phyloP scores from a whole-genome alignment of 2,113 vertebrate species.

The Suricata suricatta region DNA sequence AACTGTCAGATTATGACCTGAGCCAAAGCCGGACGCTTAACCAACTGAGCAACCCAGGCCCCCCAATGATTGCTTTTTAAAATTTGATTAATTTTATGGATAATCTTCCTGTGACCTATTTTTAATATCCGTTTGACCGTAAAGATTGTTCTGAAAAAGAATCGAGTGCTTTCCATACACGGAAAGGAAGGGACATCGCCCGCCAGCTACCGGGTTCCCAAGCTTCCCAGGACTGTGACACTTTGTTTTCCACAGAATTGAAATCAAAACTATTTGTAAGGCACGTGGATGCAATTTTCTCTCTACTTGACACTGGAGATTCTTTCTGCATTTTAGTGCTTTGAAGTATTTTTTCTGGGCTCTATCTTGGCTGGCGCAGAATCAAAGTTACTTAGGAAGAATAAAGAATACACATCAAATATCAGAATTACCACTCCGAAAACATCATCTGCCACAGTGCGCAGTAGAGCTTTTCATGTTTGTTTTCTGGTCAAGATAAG shows the following conservation, averaged over 20 bases:
- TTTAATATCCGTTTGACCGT: neutral
- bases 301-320: slow-evolving; percentile 16
- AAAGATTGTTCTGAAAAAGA: neutral
- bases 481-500: slow-evolving; percentile 28
- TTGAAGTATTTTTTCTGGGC: slow-evolving; percentile 29
- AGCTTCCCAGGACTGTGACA: neutral
- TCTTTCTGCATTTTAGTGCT: slow-evolving; percentile 7
- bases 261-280: neutral
- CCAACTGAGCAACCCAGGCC: too few relatives aligned
- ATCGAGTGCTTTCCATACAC: too few relatives aligned
- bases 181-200: neutral
- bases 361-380: neutral
- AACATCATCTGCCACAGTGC: neutral
- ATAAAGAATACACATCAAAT: slow-evolving; percentile 48
- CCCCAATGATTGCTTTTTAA: neutral
- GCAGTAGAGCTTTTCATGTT: neutral
- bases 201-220: too few relatives aligned
- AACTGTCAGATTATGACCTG: too few relatives aligned
- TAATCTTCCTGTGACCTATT: neutral
- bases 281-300: neutral
- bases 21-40: too few relatives aligned
- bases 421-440: slow-evolving; percentile 37
- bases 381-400: slow-evolving; percentile 65
- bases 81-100: neutral
- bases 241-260: neutral